phyloP scores from a whole-genome alignment of 2,797 vertebrate genomes.

The Dipus sagitta region DNA sequence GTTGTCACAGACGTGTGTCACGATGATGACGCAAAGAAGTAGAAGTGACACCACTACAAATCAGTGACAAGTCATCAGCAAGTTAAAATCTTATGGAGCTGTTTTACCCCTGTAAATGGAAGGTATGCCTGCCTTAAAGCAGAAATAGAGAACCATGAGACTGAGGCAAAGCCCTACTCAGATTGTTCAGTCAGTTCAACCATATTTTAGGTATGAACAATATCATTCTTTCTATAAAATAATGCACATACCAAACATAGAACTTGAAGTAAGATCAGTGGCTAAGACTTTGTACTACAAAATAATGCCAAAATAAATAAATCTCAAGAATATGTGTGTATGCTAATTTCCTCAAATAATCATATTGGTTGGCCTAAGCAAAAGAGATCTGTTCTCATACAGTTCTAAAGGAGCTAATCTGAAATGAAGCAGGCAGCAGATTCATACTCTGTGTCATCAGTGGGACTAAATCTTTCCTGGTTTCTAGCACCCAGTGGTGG shows the following conservation, averaged over 20 bases:
- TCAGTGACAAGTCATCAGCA: background rate
- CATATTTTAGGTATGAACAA: background rate
- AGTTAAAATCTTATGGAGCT: background rate
- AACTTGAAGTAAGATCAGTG: slow-evolving; percentile 2
- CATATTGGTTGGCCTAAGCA: background rate
- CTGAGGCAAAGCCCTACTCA: background rate
- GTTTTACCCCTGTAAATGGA: slow-evolving; percentile 23
- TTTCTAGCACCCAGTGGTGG: background rate
- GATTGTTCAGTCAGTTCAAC: background rate
- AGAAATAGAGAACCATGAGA: background rate
- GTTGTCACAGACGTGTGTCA: background rate
- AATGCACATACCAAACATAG: background rate
- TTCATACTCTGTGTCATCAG: background rate
- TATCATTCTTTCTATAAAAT: background rate
- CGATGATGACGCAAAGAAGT: background rate
- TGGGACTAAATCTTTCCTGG: no score
- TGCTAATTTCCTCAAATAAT: background rate
- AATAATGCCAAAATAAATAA: background rate
- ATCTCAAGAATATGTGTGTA: background rate
- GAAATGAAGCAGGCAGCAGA: background rate
- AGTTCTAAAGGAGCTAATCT: background rate
- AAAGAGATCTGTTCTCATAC: background rate
- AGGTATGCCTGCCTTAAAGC: background rate
- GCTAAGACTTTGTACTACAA: background rate
- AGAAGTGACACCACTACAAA: background rate